Base-by-base conservation (phyloP, 2,888 invertebrate genomes). In the Spodoptera exigua region DNA sequence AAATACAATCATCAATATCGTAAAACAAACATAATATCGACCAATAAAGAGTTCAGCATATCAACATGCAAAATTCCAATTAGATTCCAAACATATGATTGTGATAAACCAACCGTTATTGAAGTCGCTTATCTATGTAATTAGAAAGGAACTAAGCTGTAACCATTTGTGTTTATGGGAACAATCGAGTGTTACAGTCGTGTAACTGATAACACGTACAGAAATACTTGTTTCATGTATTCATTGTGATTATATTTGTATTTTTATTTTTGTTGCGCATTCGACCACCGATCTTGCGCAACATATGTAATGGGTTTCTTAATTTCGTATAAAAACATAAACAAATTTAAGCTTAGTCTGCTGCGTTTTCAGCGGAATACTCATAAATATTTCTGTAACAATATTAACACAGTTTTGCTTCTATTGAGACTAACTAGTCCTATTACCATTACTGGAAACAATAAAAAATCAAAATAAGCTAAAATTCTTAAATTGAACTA, bases 1-100 rank as follows among this genome's bases (percentile, higher is more conserved):
- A 87, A 91, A 87, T 87, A 91, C 89, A 89, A 88, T 88, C 88
- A 89, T 88, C 84, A 91, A 89, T 93, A 93, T 93, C 92, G 72
- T 73, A 89, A 90, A 89, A 89, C 86, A 92, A 93, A 93, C 92
- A 93, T 86, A 92, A 93, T 93, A 93, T 90, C 92, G 89, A 89
- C 88, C 87, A 92, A 92, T 93, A 91, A 90, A 90, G 90, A 93
- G 90, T 92, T 82, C 83, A 88, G 86, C 90, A 92, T 92, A 93
- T 92, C 89, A 89, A 92, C 92, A 93, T 92, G 93, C 91, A 85
- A 93, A 93, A 93, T 92, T 91, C 92, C 93, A 93, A 93, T 94
- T 94, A 94, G 92, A 94, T 92, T 93, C 91, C 83, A 87, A 91
- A 92, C 92, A 89, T 84, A 92, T 86, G 89, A 89, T 91, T 92